Evolutionary conservation across 37 sponge, comb jelly and placozoan genomes (phyloP).

Genomic region (Chondrosia reniformis): DNA sequence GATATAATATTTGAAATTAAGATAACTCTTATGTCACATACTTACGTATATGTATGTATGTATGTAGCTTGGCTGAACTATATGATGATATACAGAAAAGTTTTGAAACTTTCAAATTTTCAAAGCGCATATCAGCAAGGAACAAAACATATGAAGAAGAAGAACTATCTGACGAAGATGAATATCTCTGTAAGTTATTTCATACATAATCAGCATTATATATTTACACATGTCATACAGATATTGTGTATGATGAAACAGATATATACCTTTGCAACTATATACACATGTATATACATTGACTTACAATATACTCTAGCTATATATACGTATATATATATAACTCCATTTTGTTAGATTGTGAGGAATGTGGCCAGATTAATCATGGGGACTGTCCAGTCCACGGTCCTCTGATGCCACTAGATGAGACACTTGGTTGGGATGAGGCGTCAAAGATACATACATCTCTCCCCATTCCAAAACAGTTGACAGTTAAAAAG

Average conservation of each 20-base stretch:
- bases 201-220: background rate
- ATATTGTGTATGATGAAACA: too few species aligned
- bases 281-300: too few species aligned
- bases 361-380: constrained; percentile 54
- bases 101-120: background rate
- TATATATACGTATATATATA: background rate
- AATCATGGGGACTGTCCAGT: constrained; percentile 63
- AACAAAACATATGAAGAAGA: constrained; percentile 41
- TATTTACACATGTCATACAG: too few species aligned
- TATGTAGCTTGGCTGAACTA: background rate
- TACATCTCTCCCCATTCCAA: constrained; percentile 55
- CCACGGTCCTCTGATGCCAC: constrained; percentile 27
- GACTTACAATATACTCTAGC: too few species aligned
- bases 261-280: too few species aligned
- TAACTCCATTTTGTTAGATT: constrained; percentile 26
- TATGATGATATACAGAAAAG: background rate
- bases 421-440: constrained; percentile 33
- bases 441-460: constrained; percentile 33
- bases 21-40: background rate
- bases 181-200: constrained; percentile 59
- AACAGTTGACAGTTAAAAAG: constrained; percentile 52
- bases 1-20: too few species aligned
- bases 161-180: constrained; percentile 62
- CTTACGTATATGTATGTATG: background rate
- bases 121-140: background rate